Base-by-base conservation (phyloP, 2,797 vertebrate genomes). In the Ctenochaetus hawaiiensis region DNA sequence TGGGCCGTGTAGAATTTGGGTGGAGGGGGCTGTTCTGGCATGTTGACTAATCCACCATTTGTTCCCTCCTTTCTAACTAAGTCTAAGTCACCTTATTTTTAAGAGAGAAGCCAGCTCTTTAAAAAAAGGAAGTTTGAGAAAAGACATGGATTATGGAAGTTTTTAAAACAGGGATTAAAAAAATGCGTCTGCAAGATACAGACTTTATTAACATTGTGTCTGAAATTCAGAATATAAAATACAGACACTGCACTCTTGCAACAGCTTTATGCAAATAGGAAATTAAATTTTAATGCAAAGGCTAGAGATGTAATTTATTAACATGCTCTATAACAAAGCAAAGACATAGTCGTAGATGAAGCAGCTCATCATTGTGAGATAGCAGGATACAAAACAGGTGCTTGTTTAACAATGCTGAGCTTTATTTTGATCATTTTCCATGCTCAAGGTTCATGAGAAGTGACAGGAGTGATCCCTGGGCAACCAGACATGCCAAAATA, bases 221-320 rank as follows among this genome's bases (percentile, higher is more conserved):
- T 85, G 71, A 90, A 82, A 81, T 73, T 58, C 54, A 67, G 76
- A 39, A 82, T 64, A 78, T 75, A 78, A 85, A 91, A 88, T 48
- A 73, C 53, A 80, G 48, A 74, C 60, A 18, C n/a, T 47, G 77
- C 11, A 58, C 70, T 62, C 57, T 79, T 59, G 79, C 64, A 77
- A 77, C 69, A 75, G 67, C 64, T 83, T 63, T 64, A 87, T 84
- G 86, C 82, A 83, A 78, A 89, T 81, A 34, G 51, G 17, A 72
- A 76, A 89, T 85, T 67, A 78, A 91, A 85, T 77, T 88, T 88
- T 75, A 86, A 89, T 84, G 72, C 51, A 49, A 0, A 49, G 37
- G 60, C 65, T 22, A 30, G 60, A 77, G 47, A 79, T 67, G 77
- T 44, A 54, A 41, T 78, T 70, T 60, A 61, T 78, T 44, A 83